Evolutionary conservation across 2,113 vertebrate species (phyloP).

Genomic region (Takifugu bimaculatus): DNA sequence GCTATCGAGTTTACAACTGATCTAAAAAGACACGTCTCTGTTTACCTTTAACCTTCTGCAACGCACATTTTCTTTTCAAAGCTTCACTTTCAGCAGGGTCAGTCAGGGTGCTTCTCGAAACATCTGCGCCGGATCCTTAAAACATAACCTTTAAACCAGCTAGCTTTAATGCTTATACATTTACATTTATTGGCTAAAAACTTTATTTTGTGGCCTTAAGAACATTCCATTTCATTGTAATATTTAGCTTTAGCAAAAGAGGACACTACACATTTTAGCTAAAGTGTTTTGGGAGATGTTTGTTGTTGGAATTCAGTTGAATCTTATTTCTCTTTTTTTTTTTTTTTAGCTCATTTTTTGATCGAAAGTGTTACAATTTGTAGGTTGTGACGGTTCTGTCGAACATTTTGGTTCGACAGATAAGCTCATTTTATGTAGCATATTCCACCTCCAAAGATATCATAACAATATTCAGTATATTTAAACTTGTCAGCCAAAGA

Average conservation of each 20-base stretch:
- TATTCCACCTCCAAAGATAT: slow-evolving; percentile 41
- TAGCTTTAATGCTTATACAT: slow-evolving; percentile 43
- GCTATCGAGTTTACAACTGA: slow-evolving; percentile 48
- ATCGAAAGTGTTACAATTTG: slow-evolving; percentile 23
- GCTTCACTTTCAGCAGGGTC: neutral
- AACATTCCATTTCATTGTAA: slow-evolving; percentile 44
- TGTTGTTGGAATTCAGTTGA: slow-evolving; percentile 3
- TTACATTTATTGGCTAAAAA: slow-evolving; percentile 23
- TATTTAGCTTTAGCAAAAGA: slow-evolving; percentile 25
- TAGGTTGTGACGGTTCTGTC: slow-evolving; percentile 19
- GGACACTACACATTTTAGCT: slow-evolving; percentile 9
- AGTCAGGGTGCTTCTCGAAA: slow-evolving; percentile 21
- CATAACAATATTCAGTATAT: slow-evolving; percentile 8
- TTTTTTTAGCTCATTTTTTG: slow-evolving; percentile 9
- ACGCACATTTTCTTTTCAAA: slow-evolving; percentile 11
- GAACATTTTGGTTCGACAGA: no score
- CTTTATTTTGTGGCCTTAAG: slow-evolving; percentile 39
- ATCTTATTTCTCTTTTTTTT: slow-evolving; percentile 17
- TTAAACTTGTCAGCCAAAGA: slow-evolving; percentile 38
- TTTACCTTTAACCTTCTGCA: slow-evolving; percentile 45
- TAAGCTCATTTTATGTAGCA: neutral
- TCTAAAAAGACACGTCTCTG: slow-evolving; percentile 33
- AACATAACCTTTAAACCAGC: slow-evolving; percentile 19
- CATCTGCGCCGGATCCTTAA: slow-evolving; percentile 27
- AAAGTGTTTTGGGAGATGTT: slow-evolving; percentile 7